Conservation (phyloP, 2,888 invertebrate genomes). For the Leucania comma region DNA sequence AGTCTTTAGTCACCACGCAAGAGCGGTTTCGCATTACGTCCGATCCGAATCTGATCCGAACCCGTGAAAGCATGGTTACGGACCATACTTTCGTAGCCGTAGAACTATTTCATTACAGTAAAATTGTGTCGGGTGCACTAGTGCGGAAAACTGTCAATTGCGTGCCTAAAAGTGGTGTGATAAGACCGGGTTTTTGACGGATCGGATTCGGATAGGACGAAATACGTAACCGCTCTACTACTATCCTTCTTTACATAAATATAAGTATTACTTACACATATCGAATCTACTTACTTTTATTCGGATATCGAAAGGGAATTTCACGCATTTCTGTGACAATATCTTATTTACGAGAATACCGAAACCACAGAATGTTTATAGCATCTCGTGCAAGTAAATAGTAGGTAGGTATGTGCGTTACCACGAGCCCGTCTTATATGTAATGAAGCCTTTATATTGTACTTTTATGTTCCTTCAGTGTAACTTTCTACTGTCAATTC, state of each 20-base stretch:
- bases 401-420: background rate
- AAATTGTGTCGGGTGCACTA: too few relatives aligned
- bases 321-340: constrained; percentile 31
- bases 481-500: constrained; percentile 21
- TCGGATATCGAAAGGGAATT: constrained; percentile 15
- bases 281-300: constrained; percentile 13
- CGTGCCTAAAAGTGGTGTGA: too few relatives aligned
- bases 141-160: too few relatives aligned
- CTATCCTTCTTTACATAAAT: background rate
- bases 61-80: too few relatives aligned
- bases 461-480: constrained; percentile 20
- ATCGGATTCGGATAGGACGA: too few relatives aligned
- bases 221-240: too few relatives aligned
- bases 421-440: background rate
- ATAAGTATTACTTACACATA: background rate
- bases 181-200: too few relatives aligned
- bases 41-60: too few relatives aligned
- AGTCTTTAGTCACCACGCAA: too few relatives aligned
- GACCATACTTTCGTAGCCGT: too few relatives aligned
- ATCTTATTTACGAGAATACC: constrained; percentile 43
- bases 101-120: too few relatives aligned
- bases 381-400: constrained; percentile 20
- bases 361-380: constrained; percentile 35
- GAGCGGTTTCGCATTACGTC: too few relatives aligned
- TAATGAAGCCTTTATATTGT: constrained; percentile 21